Percentiles rank a stretch among this genome's conserved stretches.
Conservation (phyloP, 2,888 invertebrate species). For the Melinopterus prodromus region DNA sequence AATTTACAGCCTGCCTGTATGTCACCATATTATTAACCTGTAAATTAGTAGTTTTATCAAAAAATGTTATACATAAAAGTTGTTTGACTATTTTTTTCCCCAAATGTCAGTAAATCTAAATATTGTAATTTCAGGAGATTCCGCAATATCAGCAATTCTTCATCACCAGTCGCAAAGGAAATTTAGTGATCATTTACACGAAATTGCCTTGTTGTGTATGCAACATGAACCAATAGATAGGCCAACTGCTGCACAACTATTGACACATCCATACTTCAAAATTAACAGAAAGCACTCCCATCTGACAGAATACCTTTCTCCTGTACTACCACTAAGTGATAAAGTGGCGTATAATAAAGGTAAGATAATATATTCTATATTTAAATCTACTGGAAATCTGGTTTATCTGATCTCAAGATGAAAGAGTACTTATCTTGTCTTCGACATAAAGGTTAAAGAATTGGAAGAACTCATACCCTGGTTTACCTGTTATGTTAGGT, state of each 20-base stretch:
- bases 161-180: slow-evolving; percentile 65
- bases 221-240: slow-evolving; percentile 74
- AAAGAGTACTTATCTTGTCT: too few species aligned
- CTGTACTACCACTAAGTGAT: slow-evolving; percentile 73
- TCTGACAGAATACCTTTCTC: slow-evolving; percentile 71
- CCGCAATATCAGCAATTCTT: slow-evolving; percentile 48
- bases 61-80: too few species aligned
- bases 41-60: too few species aligned
- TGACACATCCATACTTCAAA: slow-evolving; percentile 81
- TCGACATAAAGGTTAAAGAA: too few species aligned
- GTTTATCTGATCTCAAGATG: background rate
- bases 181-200: slow-evolving; percentile 81
- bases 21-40: too few species aligned
- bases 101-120: too few species aligned
- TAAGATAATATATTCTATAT: slow-evolving; percentile 50
- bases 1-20: too few species aligned
- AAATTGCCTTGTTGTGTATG: slow-evolving; percentile 76
- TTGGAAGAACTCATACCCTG: too few species aligned
- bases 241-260: slow-evolving; percentile 74
- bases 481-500: too few species aligned
- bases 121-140: too few species aligned
- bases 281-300: slow-evolving; percentile 70
- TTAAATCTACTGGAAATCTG: background rate
- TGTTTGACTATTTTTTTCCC: too few species aligned
- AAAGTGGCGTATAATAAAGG: slow-evolving; percentile 64